These are phyloP conservation scores for Elegia similella DNA, from an alignment of 2,888 invertebrate species.

Conservation along the genomic window DNA sequence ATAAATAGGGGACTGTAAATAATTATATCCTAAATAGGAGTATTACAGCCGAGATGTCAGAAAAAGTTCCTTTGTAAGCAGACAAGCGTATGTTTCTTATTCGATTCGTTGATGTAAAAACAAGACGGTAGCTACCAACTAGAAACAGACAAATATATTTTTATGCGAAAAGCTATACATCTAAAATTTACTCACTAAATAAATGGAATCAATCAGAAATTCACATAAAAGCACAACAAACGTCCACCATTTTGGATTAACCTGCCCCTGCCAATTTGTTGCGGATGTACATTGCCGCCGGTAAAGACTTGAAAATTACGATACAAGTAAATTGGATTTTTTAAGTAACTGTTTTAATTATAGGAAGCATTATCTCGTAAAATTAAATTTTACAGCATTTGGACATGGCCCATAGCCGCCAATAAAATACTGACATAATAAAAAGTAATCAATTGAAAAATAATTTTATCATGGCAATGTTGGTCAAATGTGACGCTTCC, in stretches of 20 bases:
- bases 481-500: slow-evolving; percentile 48
- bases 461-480: slow-evolving; percentile 30
- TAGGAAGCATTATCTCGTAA: not conserved
- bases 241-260: slow-evolving; percentile 80
- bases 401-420: not conserved
- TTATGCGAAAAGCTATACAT: not conserved
- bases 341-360: not conserved
- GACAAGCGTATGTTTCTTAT: slow-evolving; percentile 23
- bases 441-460: slow-evolving; percentile 29
- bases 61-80: slow-evolving; percentile 52
- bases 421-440: slow-evolving; percentile 10
- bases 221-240: slow-evolving; percentile 79
- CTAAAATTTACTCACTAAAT: slow-evolving; percentile 20
- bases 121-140: not conserved
- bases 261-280: slow-evolving; percentile 49
- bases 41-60: slow-evolving; percentile 18
- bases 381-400: not conserved
- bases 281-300: slow-evolving; percentile 43
- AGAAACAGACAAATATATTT: not conserved
- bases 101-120: not conserved
- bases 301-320: slow-evolving; percentile 24
- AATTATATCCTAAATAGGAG: not conserved
- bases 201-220: slow-evolving; percentile 41
- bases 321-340: not conserved
- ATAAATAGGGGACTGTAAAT: not conserved